These are phyloP conservation scores for Nyctibius bracteatus DNA, from an alignment of 2,113 vertebrate genomes.

Conservation along the genomic window DNA sequence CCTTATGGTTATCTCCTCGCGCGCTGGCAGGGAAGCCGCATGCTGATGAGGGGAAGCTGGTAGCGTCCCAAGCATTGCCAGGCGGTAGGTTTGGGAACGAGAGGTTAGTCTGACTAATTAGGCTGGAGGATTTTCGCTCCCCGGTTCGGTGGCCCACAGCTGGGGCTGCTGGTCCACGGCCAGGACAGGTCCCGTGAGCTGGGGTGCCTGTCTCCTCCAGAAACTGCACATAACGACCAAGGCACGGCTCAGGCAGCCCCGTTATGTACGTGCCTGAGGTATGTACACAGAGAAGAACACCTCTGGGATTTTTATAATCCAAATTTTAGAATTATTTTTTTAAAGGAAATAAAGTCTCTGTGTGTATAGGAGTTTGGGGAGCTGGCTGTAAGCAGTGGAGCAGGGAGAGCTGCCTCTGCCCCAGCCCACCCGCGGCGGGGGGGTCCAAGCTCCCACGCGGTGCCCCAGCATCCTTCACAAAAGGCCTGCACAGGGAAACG, in stretches of 20 bases:
- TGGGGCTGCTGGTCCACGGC: accelerated
- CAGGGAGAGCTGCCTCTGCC: background rate
- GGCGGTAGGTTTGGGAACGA: background rate
- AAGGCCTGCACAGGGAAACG: background rate
- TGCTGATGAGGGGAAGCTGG: background rate
- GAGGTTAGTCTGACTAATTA: background rate
- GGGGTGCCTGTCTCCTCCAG: background rate
- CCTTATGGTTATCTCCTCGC: background rate
- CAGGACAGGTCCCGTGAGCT: background rate
- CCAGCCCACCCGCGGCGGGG: accelerated
- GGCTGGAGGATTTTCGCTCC: background rate
- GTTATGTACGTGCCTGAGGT: accelerated
- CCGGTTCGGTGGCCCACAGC: accelerated
- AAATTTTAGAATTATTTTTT: background rate
- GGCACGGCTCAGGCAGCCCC: background rate
- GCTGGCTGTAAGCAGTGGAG: background rate
- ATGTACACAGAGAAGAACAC: accelerated
- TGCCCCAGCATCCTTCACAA: background rate
- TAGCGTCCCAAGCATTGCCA: background rate
- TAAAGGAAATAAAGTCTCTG: background rate
- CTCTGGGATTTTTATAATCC: background rate
- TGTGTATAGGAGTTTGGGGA: background rate
- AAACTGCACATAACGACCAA: accelerated
- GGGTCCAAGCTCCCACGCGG: accelerated
- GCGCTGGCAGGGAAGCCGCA: slow-evolving; percentile 6